A percentile compares a stretch with the other conserved stretches of the same genome.
phyloP scores from a whole-genome alignment of 1,140 invertebrate genomes.

The Hyposmocoma kahamanoa region DNA sequence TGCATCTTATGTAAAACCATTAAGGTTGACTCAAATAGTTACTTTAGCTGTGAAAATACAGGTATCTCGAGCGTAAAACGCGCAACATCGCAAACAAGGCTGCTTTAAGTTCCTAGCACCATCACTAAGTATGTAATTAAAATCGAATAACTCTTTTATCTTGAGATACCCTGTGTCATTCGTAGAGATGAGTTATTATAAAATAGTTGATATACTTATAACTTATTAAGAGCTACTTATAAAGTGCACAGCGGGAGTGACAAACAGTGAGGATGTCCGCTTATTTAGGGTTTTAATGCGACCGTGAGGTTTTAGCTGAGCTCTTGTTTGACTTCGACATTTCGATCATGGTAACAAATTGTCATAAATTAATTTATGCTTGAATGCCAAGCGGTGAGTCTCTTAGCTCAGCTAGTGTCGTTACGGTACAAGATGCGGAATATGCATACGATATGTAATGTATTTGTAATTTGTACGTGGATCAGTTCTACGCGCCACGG shows the following conservation, averaged over 20 bases:
- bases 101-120: too few species aligned
- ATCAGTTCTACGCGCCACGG: slow-evolving; percentile 11
- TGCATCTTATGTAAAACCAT: too few species aligned
- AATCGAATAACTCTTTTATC: too few species aligned
- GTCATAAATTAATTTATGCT: not conserved
- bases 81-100: too few species aligned
- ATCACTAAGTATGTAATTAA: too few species aligned
- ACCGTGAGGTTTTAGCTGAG: slow-evolving; percentile 24
- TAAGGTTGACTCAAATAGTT: too few species aligned
- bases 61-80: too few species aligned
- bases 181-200: too few species aligned
- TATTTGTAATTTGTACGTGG: slow-evolving; percentile 19
- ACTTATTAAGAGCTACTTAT: too few species aligned
- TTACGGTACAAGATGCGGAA: slow-evolving; percentile 15
- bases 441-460: slow-evolving; percentile 12
- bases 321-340: not conserved
- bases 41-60: too few species aligned
- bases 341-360: not conserved
- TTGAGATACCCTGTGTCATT: too few species aligned
- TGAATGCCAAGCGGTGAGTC: not conserved
- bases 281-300: slow-evolving; percentile 27
- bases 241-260: slow-evolving; percentile 24
- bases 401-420: slow-evolving; percentile 19
- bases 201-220: too few species aligned
- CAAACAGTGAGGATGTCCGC: slow-evolving; percentile 29